A percentile compares a stretch with the other conserved stretches of the same genome.
phyloP scores from a whole-genome alignment of 2,888 invertebrate genomes.

The Drosophila paranaensis region DNA sequence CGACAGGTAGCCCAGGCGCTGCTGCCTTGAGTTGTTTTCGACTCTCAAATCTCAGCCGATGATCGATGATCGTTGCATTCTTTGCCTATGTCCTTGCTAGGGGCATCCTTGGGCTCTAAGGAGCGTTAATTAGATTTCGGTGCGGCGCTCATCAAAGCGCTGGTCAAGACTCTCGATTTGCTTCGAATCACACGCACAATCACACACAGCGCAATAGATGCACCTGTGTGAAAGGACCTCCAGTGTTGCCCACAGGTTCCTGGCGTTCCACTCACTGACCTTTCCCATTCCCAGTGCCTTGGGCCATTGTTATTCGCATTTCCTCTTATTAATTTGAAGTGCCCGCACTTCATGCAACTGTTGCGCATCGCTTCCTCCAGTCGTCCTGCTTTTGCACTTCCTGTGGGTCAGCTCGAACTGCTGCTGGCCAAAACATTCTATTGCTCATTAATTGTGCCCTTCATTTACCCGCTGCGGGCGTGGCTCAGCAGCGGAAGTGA shows the following conservation, averaged over 20 bases:
- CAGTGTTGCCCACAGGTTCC: slow-evolving; percentile 21
- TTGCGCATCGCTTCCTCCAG: slow-evolving; percentile 69
- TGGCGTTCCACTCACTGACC: slow-evolving; percentile 64
- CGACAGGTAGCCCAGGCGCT: slow-evolving; percentile 45
- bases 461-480: slow-evolving; percentile 35
- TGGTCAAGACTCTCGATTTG: slow-evolving; percentile 55
- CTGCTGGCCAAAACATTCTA: slow-evolving; percentile 70
- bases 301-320: slow-evolving; percentile 68
- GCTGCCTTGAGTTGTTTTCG: slow-evolving; percentile 21
- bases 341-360: slow-evolving; percentile 76
- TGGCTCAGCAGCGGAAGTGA: slow-evolving; percentile 27
- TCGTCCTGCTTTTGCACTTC: slow-evolving; percentile 53
- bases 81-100: slow-evolving; percentile 12
- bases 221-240: slow-evolving; percentile 76
- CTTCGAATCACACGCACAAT: slow-evolving; percentile 61
- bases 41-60: slow-evolving; percentile 57
- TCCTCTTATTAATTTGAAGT: slow-evolving; percentile 75
- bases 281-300: slow-evolving; percentile 34
- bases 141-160: slow-evolving; percentile 63
- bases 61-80: slow-evolving; percentile 49
- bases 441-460: slow-evolving; percentile 66
- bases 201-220: slow-evolving; percentile 23
- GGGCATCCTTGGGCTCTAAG: slow-evolving; percentile 39
- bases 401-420: slow-evolving; percentile 54
- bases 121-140: slow-evolving; percentile 75